These are phyloP conservation scores for Anorthoa munda DNA, from an alignment of 2,888 invertebrate species.

Conservation along the genomic window DNA sequence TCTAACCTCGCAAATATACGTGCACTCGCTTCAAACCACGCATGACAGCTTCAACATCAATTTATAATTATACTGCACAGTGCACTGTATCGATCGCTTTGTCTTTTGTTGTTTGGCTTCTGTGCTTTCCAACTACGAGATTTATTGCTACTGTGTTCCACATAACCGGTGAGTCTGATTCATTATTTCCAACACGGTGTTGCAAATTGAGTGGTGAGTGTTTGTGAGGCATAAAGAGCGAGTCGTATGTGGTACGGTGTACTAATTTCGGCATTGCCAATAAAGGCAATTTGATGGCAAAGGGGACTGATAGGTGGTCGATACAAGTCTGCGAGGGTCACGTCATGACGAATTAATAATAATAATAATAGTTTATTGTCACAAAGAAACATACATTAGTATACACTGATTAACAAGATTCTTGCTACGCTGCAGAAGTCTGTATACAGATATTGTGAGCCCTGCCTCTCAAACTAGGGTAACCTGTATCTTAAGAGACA, in stretches of 20 bases:
- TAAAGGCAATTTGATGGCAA: conserved; percentile 36
- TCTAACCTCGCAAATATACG: background rate
- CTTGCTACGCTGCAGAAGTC: no score
- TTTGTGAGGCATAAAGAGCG: conserved; percentile 5
- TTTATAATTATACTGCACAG: conserved; percentile 6
- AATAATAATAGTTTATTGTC: no score
- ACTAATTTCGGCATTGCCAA: conserved; percentile 27
- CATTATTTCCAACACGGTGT: conserved; percentile 25
- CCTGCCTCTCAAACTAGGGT: no score
- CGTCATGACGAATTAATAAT: background rate
- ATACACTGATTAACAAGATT: no score
- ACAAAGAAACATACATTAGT: no score
- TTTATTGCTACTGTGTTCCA: conserved; percentile 15
- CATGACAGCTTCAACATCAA: background rate
- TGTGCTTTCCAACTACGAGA: conserved; percentile 16
- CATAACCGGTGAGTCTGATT: background rate
- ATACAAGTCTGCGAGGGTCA: background rate
- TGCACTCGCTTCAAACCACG: background rate
- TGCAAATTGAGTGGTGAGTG: background rate
- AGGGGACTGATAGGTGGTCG: conserved; percentile 13
- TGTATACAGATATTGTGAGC: no score
- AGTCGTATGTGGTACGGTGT: conserved; percentile 14
- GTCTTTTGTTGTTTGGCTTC: background rate
- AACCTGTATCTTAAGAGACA: no score
- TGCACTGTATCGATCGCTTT: background rate